Base-by-base conservation (phyloP, 2,888 invertebrate genomes). In the Amphipyra berbera region DNA sequence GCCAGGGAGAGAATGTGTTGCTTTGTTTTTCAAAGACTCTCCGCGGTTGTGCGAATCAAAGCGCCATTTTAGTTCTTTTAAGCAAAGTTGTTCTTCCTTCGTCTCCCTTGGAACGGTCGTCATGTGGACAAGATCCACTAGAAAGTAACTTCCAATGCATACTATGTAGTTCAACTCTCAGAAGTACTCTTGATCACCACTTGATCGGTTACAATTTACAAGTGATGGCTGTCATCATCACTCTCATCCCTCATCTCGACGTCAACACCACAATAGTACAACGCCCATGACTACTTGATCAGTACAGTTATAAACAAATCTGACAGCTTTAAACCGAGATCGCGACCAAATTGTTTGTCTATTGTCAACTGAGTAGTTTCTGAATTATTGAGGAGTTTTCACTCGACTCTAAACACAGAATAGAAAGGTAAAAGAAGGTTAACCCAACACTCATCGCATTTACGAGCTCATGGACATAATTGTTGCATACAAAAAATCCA, bases 331-430 rank as follows among this genome's bases (percentile, higher is more conserved):
- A 7, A 48, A 47, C 37, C 46, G 47, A 54, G 47, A 45, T 44
- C 35, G 52, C 64, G 33, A 33, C 12, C 33, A 50, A 61, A 61
- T 40, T 68, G 49, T 62, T 64, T 60, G 44, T 45, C 44, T 30
- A 38, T 42, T 46, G 57, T 58, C 71, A 40, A 15, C 40, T 56
- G 55, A 48, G 30, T 44, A 49, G 40, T 61, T 44, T 15, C 15
- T 38, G 57, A 71, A 72, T 59, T 52, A 58, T 71, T 72, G 45
- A 67, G 10, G 15, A 55, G 33, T 42, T 53, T 49, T 35, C 56
- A 54, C 41, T 60, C 50, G 35, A 60, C 12, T 57, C 27, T 6
- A 33, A 47, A n/a, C 44, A 10, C 40, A 35, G 13, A 44, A 33
- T 13, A 56, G 47, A 33, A 3, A 41, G 21, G 2, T 27, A 6